Evolutionary conservation across 2,888 invertebrate species (phyloP), one percentile per base, ranked within the genome.

Genomic region (Acronicta alni): DNA sequence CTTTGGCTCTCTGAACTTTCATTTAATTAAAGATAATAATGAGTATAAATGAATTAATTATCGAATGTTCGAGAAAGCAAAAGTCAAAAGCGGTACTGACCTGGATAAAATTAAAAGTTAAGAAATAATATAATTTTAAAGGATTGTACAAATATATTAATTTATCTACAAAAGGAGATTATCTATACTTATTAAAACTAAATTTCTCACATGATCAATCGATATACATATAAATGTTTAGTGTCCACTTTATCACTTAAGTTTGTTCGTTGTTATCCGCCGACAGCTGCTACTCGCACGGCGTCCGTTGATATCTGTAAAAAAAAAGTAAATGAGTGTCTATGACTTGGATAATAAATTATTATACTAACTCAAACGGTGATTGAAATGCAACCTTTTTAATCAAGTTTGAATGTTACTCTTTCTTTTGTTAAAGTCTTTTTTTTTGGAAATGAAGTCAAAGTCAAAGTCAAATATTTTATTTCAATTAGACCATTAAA

Each of bases 281-380:
- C 91, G 91, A 81, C 76, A 76, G 88, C 88, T 89, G 89, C 59
- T 90, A 90, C 79, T 92, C 88, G 86, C 93, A 92, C 90, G 93
- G 89, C 92, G 89, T 88, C 80, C 92, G 86, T 79, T 93, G 93
- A 92, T 93, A 94, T 94, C 93, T 94, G 88, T 0, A 85, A 88
- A 1, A 78, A 80, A 67, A 12, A 57, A 51, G 69, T 16, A n/a
- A 41, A 10, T 8, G 0, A 7, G 23, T 8, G 26, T 9, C 9
- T 1, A 9, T 9, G 26, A 8, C 26, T 9, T 1, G 9, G 9
- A 26, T 9, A 26, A 9, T 5, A n/a, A n/a, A n/a, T n/a, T n/a
- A n/a, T n/a, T n/a, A n/a, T n/a, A n/a, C n/a, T n/a, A n/a, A n/a
- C n/a, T n/a, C n/a, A n/a, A n/a, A n/a, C n/a, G n/a, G n/a, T n/a